Conservation (phyloP, 2,113 vertebrate species). For the Lethenteron reissneri region DNA sequence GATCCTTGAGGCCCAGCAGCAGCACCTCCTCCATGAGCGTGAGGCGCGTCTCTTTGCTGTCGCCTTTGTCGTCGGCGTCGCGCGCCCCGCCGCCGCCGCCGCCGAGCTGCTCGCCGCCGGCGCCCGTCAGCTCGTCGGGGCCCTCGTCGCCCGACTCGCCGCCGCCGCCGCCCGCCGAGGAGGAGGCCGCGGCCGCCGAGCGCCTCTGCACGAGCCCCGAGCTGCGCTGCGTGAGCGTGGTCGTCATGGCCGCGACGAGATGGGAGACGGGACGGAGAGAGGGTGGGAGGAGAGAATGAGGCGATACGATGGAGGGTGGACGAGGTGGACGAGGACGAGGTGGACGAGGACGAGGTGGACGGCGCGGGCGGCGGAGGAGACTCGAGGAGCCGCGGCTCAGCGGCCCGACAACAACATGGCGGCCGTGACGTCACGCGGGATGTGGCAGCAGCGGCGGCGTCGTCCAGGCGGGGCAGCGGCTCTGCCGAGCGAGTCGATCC, state of each 20-base stretch:
- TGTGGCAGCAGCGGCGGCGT: no score
- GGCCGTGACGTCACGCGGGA: no score
- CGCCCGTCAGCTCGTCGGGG: slow-evolving; percentile 33
- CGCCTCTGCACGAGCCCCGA: slow-evolving; percentile 82
- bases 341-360: no score
- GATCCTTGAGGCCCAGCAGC: slow-evolving; percentile 71
- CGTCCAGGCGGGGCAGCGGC: no score
- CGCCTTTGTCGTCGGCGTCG: slow-evolving; percentile 47
- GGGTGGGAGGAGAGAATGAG: slow-evolving; percentile 1
- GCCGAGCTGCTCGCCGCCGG: slow-evolving; percentile 24
- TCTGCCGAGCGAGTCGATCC: no score
- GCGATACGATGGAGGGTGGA: not conserved
- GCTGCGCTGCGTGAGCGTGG: slow-evolving; percentile 52
- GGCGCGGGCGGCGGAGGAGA: no score
- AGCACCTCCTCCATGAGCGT: slow-evolving; percentile 88
- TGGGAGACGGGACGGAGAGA: slow-evolving; percentile 8
- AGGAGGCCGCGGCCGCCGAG: slow-evolving; percentile 61
- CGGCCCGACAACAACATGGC: no score
- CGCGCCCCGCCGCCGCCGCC: not conserved
- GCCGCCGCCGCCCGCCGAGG: slow-evolving; percentile 33
- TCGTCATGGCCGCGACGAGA: slow-evolving; percentile 38
- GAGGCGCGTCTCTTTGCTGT: slow-evolving; percentile 79
- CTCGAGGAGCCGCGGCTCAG: no score
- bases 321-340: no score
- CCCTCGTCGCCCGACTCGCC: slow-evolving; percentile 28